Base-by-base conservation (phyloP, 2,113 vertebrate species). In the Pseudopipra pipra region DNA sequence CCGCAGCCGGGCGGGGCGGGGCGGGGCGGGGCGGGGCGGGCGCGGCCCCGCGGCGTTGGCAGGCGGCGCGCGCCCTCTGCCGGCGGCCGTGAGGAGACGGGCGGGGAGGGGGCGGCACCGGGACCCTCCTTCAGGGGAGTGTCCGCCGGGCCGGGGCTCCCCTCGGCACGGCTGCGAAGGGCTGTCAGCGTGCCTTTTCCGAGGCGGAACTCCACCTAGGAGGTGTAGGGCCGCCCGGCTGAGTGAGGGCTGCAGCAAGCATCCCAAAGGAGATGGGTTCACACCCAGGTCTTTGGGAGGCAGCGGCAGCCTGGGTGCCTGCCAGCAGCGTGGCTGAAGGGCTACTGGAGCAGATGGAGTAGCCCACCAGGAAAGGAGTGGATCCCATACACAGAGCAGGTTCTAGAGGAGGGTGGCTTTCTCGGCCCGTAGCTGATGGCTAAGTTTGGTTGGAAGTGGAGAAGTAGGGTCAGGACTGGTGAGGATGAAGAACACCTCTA, bases 171-270 rank as follows among this genome's bases (percentile, higher is more conserved):
- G 37, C 47, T 10, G 30, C 30, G 1, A 2, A 54, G 46, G 35
- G 28, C 49, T 27, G 61, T 7, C 35, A 6, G 37, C 6, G 5
- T 17, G 27, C 24, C 14, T 9, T 44, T 66, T 5, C 14, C 24
- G n/a, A 1, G 24, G 22, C 5, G 8, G 35, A 24, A 5, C 9
- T 9, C 12, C 41, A 17, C 12, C 33, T 8, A 3, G 46, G 28
- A 8, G 2, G 58, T 30, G 25, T 9, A 14, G 21, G 8, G 56
- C 58, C 7, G n/a, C 27, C 67, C 6, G 8, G n/a, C 47, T 11
- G 7, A 7, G 5, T 9, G 33, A 41, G 23, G 6, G 24, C 35
- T 62, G 56, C 73, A 7, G 65, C 49, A 2, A 2, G 19, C 3
- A 9, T 16, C 74, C 68, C 61, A 1, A 23, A 23, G 0, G 12